phyloP scores from a whole-genome alignment of 2,113 vertebrate species.

The Sakesphorus luctuosus region DNA sequence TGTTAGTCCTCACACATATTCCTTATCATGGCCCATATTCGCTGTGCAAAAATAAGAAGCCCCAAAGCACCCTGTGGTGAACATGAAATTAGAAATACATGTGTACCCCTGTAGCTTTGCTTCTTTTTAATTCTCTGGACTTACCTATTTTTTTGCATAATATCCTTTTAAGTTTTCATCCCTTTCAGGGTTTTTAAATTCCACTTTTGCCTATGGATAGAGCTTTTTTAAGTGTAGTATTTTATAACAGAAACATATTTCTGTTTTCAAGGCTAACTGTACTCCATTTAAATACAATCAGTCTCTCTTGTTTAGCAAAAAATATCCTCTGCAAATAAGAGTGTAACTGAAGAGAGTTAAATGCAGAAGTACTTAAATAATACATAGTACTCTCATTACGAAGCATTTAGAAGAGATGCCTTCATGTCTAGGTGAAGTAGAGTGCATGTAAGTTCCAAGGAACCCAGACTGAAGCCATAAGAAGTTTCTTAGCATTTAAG shows the following conservation, averaged over 20 bases:
- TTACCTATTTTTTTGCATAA: neutral
- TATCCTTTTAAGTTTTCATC: neutral
- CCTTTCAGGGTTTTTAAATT: neutral
- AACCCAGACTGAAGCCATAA: neutral
- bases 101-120: neutral
- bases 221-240: neutral
- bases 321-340: neutral
- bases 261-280: neutral
- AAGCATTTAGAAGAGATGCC: neutral
- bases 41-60: neutral
- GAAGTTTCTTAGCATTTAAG: neutral
- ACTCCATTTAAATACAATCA: neutral
- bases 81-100: rapidly evolving
- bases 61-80: neutral
- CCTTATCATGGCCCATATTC: neutral
- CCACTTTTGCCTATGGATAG: neutral
- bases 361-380: neutral
- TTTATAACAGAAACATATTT: neutral
- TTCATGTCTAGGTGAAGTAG: neutral
- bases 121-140: neutral
- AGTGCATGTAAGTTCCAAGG: neutral
- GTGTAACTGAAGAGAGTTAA: neutral
- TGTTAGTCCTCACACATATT: neutral
- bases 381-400: neutral
- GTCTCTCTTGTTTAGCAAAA: neutral